phyloP scores from a whole-genome alignment of 1,140 invertebrate species.

The Drosophila elegans region DNA sequence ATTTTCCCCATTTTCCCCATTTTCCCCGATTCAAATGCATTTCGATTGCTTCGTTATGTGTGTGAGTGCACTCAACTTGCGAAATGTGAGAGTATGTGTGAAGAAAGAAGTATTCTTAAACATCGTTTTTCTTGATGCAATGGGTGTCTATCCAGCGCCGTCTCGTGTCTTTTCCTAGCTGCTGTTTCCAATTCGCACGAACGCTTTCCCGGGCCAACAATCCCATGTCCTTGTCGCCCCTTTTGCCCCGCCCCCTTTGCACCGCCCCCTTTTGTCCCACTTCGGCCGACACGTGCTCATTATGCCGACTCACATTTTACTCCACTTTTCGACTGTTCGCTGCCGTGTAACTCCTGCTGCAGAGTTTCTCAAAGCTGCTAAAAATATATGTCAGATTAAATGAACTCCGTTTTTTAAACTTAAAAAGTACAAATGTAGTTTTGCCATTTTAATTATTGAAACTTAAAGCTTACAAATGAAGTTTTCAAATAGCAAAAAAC shows the following conservation, averaged over 20 bases:
- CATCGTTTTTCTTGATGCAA: constrained; percentile 62
- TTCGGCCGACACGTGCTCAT: constrained; percentile 72
- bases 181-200: constrained; percentile 61
- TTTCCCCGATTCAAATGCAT: constrained; percentile 70
- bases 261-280: constrained; percentile 40
- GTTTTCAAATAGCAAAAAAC: too few species aligned
- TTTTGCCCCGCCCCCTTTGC: background rate
- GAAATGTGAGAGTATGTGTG: constrained; percentile 11
- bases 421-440: too few species aligned
- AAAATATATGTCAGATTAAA: background rate
- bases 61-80: constrained; percentile 71
- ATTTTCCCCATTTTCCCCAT: constrained; percentile 22
- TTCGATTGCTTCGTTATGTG: constrained; percentile 73
- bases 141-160: constrained; percentile 27
- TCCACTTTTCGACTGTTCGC: constrained; percentile 51
- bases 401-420: too few species aligned
- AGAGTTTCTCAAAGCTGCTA: constrained; percentile 25
- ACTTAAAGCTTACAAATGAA: too few species aligned
- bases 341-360: constrained; percentile 14
- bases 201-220: constrained; percentile 26
- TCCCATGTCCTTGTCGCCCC: constrained; percentile 35
- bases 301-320: constrained; percentile 73
- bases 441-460: too few species aligned
- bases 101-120: constrained; percentile 55
- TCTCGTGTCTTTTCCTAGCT: constrained; percentile 44